Conservation (phyloP, 2,113 vertebrate genomes). For the Stigmatopora argus region DNA sequence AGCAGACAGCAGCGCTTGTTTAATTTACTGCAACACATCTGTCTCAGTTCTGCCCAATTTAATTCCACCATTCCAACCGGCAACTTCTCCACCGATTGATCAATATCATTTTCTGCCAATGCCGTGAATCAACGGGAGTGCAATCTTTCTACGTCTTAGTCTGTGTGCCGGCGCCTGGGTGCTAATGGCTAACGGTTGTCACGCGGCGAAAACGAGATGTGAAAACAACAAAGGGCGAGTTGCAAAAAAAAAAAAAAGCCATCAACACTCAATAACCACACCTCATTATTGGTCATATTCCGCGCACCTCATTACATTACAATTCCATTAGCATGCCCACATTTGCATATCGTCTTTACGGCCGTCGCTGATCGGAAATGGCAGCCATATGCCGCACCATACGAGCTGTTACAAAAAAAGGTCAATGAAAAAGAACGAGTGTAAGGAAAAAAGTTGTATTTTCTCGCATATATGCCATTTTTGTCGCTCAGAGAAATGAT, state of each 20-base stretch:
- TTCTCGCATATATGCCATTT: too few relatives aligned
- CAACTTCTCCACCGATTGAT: conserved; percentile 61
- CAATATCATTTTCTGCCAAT: conserved; percentile 54
- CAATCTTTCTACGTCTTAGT: conserved; percentile 36
- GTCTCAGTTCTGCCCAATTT: conserved; percentile 75
- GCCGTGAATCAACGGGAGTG: conserved; percentile 53
- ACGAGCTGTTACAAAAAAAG: conserved; percentile 45
- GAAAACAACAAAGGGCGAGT: conserved; percentile 48
- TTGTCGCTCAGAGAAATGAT: too few relatives aligned
- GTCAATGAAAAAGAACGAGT: conserved; percentile 49
- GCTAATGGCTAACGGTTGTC: conserved; percentile 4
- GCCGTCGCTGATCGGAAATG: conserved; percentile 61
- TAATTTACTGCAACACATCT: conserved; percentile 73
- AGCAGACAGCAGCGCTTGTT: conserved; percentile 70
- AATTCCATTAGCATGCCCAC: conserved; percentile 56
- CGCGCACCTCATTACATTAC: conserved; percentile 63
- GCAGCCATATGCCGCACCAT: conserved; percentile 64
- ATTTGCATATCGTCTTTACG: conserved; percentile 63
- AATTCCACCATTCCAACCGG: conserved; percentile 55
- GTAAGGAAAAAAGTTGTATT: conserved; percentile 35
- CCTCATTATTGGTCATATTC: conserved; percentile 63
- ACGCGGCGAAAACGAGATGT: conserved; percentile 27
- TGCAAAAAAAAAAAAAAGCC: conserved; percentile 29
- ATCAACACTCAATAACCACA: conserved; percentile 59
- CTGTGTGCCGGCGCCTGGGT: background rate